Evolutionary conservation across 2,113 vertebrate species (phyloP), one percentile per base, ranked within the genome.

Genomic region (Crocuta crocuta): DNA sequence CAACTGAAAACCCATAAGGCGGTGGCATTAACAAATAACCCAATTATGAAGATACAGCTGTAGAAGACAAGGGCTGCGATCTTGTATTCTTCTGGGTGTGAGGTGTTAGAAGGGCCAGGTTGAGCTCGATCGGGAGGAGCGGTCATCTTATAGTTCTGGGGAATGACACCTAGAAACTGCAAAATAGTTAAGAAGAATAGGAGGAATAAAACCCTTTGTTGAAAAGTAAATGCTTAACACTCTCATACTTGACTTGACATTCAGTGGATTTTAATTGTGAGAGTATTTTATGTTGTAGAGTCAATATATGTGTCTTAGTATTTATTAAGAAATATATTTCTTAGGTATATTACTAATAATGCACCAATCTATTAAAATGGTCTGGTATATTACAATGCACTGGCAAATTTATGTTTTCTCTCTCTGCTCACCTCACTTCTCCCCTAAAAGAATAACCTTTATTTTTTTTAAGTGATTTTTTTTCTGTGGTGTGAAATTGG

Each of bases 1-100:
- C 99, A 99, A 85, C 99, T 99, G 98, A 99, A 99, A 76, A 99
- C 99, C 99, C 99, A 99, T 33, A 99, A 97, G 2, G 99, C 99
- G 0, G 99, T 99, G 95, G 99, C 63, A 12, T 99, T 99, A 80
- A 99, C 99, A 31, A 99, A 10, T 33, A 99, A 79, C 94, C 99
- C 99, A 15, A 99, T 99, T 87, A 86, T 4, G 76, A 99, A 99
- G 97, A 99, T 97, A 94, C 99, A 98, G 81, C 99, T 96, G 97
- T 99, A 99, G 98, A 99, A 99, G 94, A 99, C 98, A 48, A 99
- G 98, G 73, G 99, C 99, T 2, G 98, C 98, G 3, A 99, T 98
- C 95, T 98, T 99, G 98, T 99, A 99, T 95, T 99, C 99, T 63
- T 97, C 94, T 17, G 99, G 99, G 4, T 99, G 97, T 21, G 94